Evolutionary conservation across 2,797 vertebrate species (phyloP).

Genomic region (Ataeniobius toweri): DNA sequence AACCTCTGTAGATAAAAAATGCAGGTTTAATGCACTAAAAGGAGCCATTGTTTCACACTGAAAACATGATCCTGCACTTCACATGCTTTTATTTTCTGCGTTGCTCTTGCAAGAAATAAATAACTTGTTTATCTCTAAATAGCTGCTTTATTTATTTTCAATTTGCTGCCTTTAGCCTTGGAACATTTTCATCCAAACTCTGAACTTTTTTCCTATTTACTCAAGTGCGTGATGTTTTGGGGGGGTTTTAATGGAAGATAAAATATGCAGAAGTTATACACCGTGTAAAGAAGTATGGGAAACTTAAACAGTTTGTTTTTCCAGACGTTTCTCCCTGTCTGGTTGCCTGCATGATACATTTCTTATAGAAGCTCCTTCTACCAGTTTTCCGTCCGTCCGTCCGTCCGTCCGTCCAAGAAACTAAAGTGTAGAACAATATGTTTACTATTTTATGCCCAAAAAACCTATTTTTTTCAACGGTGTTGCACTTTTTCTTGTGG

Average conservation of each 20-base stretch:
- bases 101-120: not conserved
- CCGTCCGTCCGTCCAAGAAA: not conserved
- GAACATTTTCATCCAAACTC: slow-evolving; percentile 24
- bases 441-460: slow-evolving; percentile 8
- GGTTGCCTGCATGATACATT: no score
- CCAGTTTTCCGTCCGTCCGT: not conserved
- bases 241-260: no score
- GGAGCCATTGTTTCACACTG: not conserved
- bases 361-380: no score
- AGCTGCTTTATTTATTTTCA: slow-evolving; percentile 1
- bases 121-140: slow-evolving; percentile 5
- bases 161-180: not conserved
- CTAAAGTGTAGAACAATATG: not conserved
- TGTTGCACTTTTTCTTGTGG: slow-evolving; percentile 13
- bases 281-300: not conserved
- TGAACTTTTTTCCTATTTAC: not conserved
- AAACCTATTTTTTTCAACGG: slow-evolving; percentile 23
- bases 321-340: not conserved
- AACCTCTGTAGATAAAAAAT: slow-evolving; percentile 15
- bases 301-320: not conserved
- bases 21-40: not conserved
- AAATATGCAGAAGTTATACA: not conserved
- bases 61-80: not conserved
- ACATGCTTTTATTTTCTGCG: not conserved
- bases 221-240: not conserved